These are phyloP conservation scores for Pygmarrhopalites habei DNA, from an alignment of 1,140 invertebrate genomes.

Conservation along the genomic window DNA sequence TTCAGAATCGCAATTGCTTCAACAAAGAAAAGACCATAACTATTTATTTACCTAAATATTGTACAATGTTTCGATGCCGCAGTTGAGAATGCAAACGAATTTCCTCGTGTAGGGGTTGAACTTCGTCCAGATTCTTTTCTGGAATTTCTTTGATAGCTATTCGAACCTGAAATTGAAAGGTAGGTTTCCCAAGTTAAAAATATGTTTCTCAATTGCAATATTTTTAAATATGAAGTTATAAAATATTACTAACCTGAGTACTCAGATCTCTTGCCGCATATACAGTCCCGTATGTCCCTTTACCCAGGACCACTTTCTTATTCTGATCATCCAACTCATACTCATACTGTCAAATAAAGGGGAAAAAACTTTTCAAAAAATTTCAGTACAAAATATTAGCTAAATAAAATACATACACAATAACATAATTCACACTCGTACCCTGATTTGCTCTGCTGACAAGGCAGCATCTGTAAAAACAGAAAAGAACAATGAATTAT, in stretches of 20 bases:
- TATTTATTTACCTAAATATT: conserved; percentile 93
- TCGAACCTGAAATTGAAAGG: no score
- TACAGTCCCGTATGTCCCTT: conserved; percentile 92
- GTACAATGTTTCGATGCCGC: conserved; percentile 93
- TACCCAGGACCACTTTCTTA: conserved; percentile 79
- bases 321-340: conserved; percentile 91
- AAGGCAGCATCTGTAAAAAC: conserved; percentile 65
- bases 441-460: conserved; percentile 61
- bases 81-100: conserved; percentile 95
- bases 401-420: conserved; percentile 7
- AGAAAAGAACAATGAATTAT: no score
- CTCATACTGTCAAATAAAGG: conserved; percentile 66
- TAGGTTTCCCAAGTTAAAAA: no score
- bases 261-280: conserved; percentile 90
- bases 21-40: no score
- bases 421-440: conserved; percentile 41
- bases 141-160: conserved; percentile 98
- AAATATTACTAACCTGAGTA: no score
- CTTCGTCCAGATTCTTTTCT: conserved; percentile 90
- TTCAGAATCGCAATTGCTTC: no score
- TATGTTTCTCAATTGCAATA: no score
- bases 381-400: background rate
- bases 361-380: conserved; percentile 35
- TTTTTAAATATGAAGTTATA: no score
- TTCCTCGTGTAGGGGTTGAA: conserved; percentile 97